These are phyloP conservation scores for Siniperca scherzeri DNA, from an alignment of 2,797 vertebrate species.

Conservation along the genomic window DNA sequence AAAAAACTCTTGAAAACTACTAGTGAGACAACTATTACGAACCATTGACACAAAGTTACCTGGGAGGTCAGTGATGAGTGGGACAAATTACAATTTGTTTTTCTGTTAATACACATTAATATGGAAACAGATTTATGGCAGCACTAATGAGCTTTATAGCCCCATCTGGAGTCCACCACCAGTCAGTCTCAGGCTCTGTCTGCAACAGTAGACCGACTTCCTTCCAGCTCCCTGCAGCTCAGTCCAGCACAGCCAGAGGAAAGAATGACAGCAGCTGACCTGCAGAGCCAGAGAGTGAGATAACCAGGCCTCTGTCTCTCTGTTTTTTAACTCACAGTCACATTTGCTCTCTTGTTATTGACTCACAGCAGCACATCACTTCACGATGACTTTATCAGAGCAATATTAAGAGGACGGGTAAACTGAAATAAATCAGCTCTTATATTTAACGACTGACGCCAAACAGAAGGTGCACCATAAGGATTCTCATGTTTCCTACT, in stretches of 20 bases:
- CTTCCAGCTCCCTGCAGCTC: conserved; percentile 52
- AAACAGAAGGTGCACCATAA: conserved; percentile 21
- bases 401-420: neutral
- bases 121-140: conserved; percentile 22
- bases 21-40: neutral
- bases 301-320: conserved; percentile 44
- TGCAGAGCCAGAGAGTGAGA: conserved; percentile 69
- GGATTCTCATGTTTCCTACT: neutral
- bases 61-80: neutral
- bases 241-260: conserved; percentile 64
- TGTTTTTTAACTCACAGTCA: conserved; percentile 58
- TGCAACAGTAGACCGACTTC: conserved; percentile 30
- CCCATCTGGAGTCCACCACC: conserved; percentile 30
- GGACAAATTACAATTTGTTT: conserved; percentile 4
- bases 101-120: conserved; percentile 2
- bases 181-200: neutral
- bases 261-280: conserved; percentile 72
- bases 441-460: neutral
- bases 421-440: conserved; percentile 18
- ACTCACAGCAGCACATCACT: conserved; percentile 39
- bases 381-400: conserved; percentile 52
- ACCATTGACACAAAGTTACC: neutral
- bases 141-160: neutral
- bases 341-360: conserved; percentile 17
- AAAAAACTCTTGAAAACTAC: neutral